Base-by-base conservation (phyloP, 2,888 invertebrate species). In the Harpalus rufipes region DNA sequence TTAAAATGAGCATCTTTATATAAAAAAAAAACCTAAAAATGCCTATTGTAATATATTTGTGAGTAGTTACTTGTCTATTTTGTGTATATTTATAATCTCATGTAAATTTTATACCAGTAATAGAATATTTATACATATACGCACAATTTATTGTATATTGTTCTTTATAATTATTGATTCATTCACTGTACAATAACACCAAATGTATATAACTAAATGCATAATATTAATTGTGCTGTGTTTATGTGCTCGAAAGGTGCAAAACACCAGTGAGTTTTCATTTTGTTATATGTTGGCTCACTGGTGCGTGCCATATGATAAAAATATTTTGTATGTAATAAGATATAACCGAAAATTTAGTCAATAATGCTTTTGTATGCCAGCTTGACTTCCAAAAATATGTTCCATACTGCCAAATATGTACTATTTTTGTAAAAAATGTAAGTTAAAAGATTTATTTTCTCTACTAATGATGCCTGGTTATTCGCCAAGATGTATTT, bases 181-280 rank as follows among this genome's bases (percentile, higher is more conserved):
- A 41, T 80, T 85, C 85, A 85, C 85, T 85, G 85, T 85, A 85
- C 58, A 65, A 80, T 68, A 80, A 85, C 85, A 85, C 85, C 85
- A 85, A 85, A 85, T 85, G 85, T 85, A 85, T 65, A 85, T 85
- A 83, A 39, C 74, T 81, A 68, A 58, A 25, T 68, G 65, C 68
- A 81, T 81, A 80, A 74, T 84, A 78, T 14, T 14, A 68, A 39
- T 84, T 84, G 84, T 84, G 78, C 83, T 84, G 84, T 78, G 63
- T 84, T n/a, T 39, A 63, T 84, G 84, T 78, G 63, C 78, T 82
- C 72, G 72, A 59, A 32, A 59, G 63, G 83, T 78, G 84, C 78
- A 44, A 63, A 58, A 78, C 21, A 41, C 56, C 78, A 84, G 78
- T 78, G 84, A 51, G n/a, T 63, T 81, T 68, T 81, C 44, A 81